Evolutionary conservation across 2,888 invertebrate genomes (phyloP), one percentile per base, ranked within the genome.

Genomic region (Choreutis nemorana): DNA sequence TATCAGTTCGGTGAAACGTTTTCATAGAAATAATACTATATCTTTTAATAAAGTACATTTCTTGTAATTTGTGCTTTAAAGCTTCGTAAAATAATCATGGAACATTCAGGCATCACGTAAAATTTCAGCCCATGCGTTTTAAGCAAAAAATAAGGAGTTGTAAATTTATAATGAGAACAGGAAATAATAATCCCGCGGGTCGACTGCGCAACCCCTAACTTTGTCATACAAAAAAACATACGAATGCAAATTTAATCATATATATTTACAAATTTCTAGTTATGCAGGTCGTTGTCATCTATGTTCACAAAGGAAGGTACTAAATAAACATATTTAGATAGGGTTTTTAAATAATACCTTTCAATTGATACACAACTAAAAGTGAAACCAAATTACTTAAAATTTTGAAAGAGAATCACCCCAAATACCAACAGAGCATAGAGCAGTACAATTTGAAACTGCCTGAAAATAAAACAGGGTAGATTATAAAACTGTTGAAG

Each of bases 141-240:
- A 29, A 45, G 59, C 60, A 67, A 72, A 72, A 73, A 73, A 68
- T 45, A 47, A 52, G 51, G 59, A 57, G 72, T 63, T 70, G 70
- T 73, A 75, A 70, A 73, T 68, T 67, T 71, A 65, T 72, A 77
- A 72, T 70, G 63, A 62, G 71, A 65, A 75, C 77, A 77, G 78
- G 79, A 78, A 67, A 75, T 77, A 75, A 78, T 78, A 77, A 78
- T n/a, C 75, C 73, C 71, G 63, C 61, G 64, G 73, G 72, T 72
- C 67, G 63, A 32, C 43, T 50, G 59, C 56, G 50, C 42, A 45
- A 50, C 55, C 61, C 57, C 56, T 58, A 50, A 49, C 42, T 41
- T 42, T 40, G 32, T 39, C 43, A 31, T 45, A 41, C 48, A 40
- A 48, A 32, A 38, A 47, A 50, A 50, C 50, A 57, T 48, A 50